Conservation (phyloP, 1,140 invertebrate genomes). For the Helicoverpa armigera region DNA sequence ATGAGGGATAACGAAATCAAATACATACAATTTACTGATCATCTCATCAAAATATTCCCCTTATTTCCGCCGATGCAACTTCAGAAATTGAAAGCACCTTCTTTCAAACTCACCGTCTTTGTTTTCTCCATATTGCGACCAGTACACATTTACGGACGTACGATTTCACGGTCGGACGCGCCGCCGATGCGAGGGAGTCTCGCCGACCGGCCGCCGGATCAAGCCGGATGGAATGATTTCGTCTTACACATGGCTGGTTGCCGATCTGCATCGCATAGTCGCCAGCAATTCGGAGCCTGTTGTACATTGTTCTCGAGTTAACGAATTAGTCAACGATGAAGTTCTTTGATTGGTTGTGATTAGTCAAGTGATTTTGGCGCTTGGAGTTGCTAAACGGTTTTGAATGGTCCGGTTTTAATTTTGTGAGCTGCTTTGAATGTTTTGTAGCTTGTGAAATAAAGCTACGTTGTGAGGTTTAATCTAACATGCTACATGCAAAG, state of each 20-base stretch:
- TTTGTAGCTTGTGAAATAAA: neutral
- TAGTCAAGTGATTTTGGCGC: neutral
- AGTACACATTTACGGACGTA: slow-evolving; percentile 37
- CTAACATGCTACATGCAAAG: too few relatives aligned
- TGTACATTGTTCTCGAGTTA: slow-evolving; percentile 40
- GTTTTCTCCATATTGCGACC: neutral
- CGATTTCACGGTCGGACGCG: slow-evolving; percentile 58
- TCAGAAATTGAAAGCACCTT: neutral
- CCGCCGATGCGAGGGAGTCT: slow-evolving; percentile 52
- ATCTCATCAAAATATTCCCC: too few relatives aligned
- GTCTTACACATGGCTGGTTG: slow-evolving; percentile 56
- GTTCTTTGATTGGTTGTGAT: slow-evolving; percentile 21
- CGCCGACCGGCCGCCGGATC: slow-evolving; percentile 41
- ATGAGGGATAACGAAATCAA: too few relatives aligned
- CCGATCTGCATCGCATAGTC: slow-evolving; percentile 50
- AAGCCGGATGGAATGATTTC: slow-evolving; percentile 63
- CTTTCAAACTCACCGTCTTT: neutral
- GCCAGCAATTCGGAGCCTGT: neutral
- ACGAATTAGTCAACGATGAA: slow-evolving; percentile 26
- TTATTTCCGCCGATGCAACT: too few relatives aligned
- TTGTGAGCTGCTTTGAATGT: neutral
- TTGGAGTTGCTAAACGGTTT: neutral
- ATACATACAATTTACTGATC: too few relatives aligned
- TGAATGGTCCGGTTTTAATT: neutral
- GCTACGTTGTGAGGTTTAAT: too few relatives aligned